Evolutionary conservation across 2,113 vertebrate genomes (phyloP).

Genomic region (Pollimyrus isidori): DNA sequence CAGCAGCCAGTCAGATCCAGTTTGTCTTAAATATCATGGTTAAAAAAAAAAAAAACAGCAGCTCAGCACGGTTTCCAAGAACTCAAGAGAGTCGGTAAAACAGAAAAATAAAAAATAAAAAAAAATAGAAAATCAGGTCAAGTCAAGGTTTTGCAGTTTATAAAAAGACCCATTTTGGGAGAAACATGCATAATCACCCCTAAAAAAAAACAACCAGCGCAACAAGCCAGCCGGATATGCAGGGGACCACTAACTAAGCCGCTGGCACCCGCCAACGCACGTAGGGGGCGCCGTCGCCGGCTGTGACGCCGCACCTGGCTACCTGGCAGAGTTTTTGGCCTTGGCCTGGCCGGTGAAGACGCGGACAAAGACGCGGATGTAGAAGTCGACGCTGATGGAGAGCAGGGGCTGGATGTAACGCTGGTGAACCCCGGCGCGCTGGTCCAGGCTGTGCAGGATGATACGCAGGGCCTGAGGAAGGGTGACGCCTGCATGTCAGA

Average conservation of each 20-base stretch:
- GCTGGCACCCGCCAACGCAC: not conserved
- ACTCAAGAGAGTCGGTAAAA: not conserved
- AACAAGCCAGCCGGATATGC: not conserved
- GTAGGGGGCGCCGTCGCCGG: not conserved
- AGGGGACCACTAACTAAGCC: not conserved
- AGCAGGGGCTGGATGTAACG: conserved; percentile 79
- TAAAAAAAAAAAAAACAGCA: not conserved
- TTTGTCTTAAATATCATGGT: not conserved
- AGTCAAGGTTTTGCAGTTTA: not conserved
- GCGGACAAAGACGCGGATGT: conserved; percentile 78
- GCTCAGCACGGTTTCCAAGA: not conserved
- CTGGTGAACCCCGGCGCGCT: conserved; percentile 79
- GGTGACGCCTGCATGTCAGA: not conserved
- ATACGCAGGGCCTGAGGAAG: conserved; percentile 72
- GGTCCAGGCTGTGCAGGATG: conserved; percentile 81
- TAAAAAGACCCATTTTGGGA: not conserved
- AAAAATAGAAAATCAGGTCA: not conserved
- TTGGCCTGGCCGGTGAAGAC: conserved; percentile 77
- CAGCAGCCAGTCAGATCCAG: not conserved
- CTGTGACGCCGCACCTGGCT: not conserved
- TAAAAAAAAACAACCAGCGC: not conserved
- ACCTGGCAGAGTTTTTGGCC: conserved; percentile 88
- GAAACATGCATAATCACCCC: not conserved
- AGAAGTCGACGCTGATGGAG: conserved; percentile 84
- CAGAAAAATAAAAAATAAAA: not conserved